phyloP scores from a whole-genome alignment of 1,140 invertebrate genomes.

The Bombus picipes region DNA sequence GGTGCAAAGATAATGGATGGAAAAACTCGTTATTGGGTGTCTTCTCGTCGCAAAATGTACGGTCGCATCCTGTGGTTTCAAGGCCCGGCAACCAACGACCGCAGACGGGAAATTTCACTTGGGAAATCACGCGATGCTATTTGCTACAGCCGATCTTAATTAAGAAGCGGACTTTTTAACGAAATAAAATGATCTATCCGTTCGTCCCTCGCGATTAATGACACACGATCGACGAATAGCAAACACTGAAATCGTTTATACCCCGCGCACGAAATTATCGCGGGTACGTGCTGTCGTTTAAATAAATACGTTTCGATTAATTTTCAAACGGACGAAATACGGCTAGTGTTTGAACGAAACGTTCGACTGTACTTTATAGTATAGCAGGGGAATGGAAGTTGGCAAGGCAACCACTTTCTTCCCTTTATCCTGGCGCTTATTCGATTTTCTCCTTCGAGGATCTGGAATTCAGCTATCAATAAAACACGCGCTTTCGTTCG shows the following conservation, averaged over 20 bases:
- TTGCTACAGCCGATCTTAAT: conserved; percentile 55
- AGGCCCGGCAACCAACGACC: not conserved
- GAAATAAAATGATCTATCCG: conserved; percentile 42
- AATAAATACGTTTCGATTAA: not conserved
- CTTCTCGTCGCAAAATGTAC: conserved; percentile 28
- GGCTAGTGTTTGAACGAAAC: too few relatives aligned
- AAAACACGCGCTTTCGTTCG: conserved; percentile 8
- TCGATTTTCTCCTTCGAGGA: conserved; percentile 42
- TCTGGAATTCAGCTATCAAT: conserved; percentile 46
- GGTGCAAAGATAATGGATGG: conserved; percentile 43
- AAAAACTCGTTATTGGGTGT: conserved; percentile 64
- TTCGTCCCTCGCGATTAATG: not conserved
- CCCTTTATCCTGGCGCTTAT: not conserved
- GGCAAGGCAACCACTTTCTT: conserved; percentile 7
- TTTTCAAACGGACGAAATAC: too few relatives aligned
- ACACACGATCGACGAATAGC: not conserved
- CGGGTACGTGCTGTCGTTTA: not conserved
- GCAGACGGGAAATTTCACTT: conserved; percentile 52
- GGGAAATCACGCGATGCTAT: conserved; percentile 63
- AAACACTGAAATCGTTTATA: not conserved
- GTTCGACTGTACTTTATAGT: too few relatives aligned
- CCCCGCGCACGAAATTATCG: not conserved
- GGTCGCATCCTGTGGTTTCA: conserved; percentile 36
- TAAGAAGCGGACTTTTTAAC: conserved; percentile 63
- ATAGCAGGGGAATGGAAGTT: not conserved